Base-by-base conservation (phyloP, 1,140 invertebrate genomes). In the Condylostylus longicornis region DNA sequence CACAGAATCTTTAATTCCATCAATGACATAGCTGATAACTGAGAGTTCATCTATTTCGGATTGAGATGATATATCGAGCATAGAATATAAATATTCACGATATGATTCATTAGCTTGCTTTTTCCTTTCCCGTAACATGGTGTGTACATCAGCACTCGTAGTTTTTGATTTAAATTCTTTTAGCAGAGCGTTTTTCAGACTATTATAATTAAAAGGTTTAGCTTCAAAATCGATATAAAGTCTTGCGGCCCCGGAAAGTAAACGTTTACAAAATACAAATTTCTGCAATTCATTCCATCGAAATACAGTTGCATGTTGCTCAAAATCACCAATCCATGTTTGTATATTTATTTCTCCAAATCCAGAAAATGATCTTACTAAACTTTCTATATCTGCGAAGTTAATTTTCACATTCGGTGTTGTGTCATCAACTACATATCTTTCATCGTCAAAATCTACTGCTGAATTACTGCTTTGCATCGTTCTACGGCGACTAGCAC, bases 251-350 rank as follows among this genome's bases (percentile, higher is more conserved):
- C 48, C 48, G 18, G 14, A 38, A 12, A 50, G 36, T 9, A 37
- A 44, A 20, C 44, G 42, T 38, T 50, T 50, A 2, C 43, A 44
- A 38, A 41, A 50, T 15, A 53, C 37, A 19, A 45, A 39, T 38
- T 49, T 53, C 21, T 53, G 50, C n/a, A 53, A 30, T 15, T 49
- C 47, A 21, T 39, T 42, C 47, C 44, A 53, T n/a, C 32, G 34
- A 6, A 42, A 33, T 6, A 49, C n/a, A 14, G 25, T 32, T 4
- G 47, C 41, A 8, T 35, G 44, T 34, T 53, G 49, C 27, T 53
- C 49, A 35, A 53, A 51, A 27, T 53, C 51, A 4, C 23, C 27
- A 12, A 53, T 35, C 44, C 46, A 50, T 22, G 37, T 42, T 22
- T 25, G 14, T 5, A 50, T 33, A 7, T 35, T 36, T 37, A 40